Percentiles rank a stretch among this genome's conserved stretches.
Conservation (phyloP, 2,113 vertebrate species). For the Petaurus breviceps region DNA sequence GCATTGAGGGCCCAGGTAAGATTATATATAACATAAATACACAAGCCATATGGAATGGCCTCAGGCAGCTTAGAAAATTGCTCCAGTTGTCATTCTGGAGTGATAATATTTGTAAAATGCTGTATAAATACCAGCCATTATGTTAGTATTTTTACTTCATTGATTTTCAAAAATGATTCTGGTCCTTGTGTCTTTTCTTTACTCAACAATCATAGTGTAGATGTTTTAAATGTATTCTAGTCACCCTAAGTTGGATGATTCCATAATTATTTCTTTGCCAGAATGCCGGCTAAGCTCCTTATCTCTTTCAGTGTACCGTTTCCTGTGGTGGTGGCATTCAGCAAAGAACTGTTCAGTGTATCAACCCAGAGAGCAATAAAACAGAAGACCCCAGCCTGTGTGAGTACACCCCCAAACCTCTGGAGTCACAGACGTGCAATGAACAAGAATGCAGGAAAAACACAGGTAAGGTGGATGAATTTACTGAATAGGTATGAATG, state of each 20-base stretch:
- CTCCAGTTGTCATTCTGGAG: too few species aligned
- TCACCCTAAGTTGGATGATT: neutral
- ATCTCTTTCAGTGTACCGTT: constrained; percentile 83
- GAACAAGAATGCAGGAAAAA: constrained; percentile 77
- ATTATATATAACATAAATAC: neutral
- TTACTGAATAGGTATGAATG: neutral
- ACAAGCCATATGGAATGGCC: too few species aligned
- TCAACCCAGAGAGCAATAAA: constrained; percentile 75
- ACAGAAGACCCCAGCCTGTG: constrained; percentile 76
- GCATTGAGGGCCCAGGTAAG: neutral
- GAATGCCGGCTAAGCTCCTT: neutral
- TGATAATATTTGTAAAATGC: neutral
- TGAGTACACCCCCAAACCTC: constrained; percentile 76
- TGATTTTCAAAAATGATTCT: neutral
- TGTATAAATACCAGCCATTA: neutral
- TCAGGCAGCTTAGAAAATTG: too few species aligned
- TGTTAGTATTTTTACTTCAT: neutral
- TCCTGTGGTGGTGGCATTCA: constrained; percentile 86
- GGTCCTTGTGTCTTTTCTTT: neutral
- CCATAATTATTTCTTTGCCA: neutral
- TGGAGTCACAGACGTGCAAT: constrained; percentile 80
- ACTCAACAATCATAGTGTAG: neutral
- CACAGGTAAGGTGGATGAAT: constrained; percentile 72
- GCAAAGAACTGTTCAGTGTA: constrained; percentile 80
- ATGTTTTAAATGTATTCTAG: accelerated